Conservation (phyloP, 2,797 vertebrate genomes). For the Tapirus indicus region DNA sequence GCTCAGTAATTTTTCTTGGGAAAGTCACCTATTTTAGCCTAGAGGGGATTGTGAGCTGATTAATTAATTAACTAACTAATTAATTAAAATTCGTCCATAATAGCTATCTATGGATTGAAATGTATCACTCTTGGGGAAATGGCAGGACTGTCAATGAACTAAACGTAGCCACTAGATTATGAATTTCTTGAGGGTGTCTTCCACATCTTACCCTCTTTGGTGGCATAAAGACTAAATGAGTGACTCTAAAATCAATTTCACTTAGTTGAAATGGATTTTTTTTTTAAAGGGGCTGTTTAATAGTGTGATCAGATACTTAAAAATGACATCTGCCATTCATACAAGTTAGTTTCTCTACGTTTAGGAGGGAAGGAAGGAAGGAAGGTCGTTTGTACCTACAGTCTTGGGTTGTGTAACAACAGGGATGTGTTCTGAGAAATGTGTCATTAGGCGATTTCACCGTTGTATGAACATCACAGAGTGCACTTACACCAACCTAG, state of each 20-base stretch:
- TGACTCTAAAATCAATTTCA: background rate
- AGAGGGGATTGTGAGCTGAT: background rate
- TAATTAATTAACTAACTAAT: background rate
- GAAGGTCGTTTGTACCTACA: background rate
- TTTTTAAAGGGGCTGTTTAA: background rate
- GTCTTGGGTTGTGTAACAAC: too few relatives aligned
- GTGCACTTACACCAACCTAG: too few relatives aligned
- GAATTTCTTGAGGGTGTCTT: background rate
- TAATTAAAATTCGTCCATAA: background rate
- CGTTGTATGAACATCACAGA: too few relatives aligned
- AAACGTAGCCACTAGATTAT: background rate
- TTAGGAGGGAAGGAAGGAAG: background rate
- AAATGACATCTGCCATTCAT: background rate
- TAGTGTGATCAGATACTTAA: background rate
- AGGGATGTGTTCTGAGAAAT: too few relatives aligned
- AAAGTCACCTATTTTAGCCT: background rate
- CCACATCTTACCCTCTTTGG: background rate
- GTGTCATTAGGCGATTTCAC: too few relatives aligned
- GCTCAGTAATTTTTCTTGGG: background rate
- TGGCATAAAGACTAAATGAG: background rate
- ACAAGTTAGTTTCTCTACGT: background rate
- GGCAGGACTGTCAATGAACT: background rate
- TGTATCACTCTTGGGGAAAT: background rate
- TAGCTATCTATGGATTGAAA: background rate
- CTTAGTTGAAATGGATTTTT: background rate